phyloP scores from a whole-genome alignment of 2,113 vertebrate genomes.

The Myxocyprinus asiaticus region DNA sequence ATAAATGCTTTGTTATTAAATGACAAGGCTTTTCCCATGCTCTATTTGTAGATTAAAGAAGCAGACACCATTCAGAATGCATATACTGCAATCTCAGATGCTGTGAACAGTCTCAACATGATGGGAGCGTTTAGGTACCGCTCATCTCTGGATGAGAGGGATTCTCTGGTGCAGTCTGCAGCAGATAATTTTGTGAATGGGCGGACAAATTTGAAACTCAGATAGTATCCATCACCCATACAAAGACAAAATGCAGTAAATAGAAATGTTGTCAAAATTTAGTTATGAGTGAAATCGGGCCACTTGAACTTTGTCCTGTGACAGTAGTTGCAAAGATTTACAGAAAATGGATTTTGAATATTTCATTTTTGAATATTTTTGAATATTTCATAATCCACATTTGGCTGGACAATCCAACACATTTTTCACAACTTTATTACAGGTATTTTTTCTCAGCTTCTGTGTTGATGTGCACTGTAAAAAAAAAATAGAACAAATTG shows the following conservation, averaged over 20 bases:
- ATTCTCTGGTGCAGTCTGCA: conserved; percentile 9
- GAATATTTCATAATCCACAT: too few species aligned
- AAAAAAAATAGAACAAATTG: too few species aligned
- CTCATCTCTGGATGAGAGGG: conserved; percentile 5
- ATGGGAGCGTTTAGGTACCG: conserved; percentile 13
- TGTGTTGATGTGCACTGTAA: too few species aligned
- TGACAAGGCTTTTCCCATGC: background rate
- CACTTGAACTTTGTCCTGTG: too few species aligned
- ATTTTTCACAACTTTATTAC: too few species aligned
- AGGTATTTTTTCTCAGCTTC: too few species aligned
- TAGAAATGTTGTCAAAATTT: background rate
- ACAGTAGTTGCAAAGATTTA: conserved; percentile 10
- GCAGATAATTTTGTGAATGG: conserved; percentile 8
- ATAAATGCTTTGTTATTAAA: background rate
- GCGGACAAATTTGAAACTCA: background rate
- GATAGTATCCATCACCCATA: background rate
- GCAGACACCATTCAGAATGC: conserved; percentile 1
- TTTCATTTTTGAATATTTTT: too few species aligned
- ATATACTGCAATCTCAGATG: conserved; percentile 1
- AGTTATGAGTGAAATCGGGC: background rate
- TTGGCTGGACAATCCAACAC: background rate
- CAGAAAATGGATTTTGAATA: too few species aligned
- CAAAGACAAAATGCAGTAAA: background rate
- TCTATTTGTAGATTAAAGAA: conserved; percentile 19
- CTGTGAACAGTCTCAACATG: background rate